Evolutionary conservation across 2,888 invertebrate genomes (phyloP), one percentile per base, ranked within the genome.

Genomic region (Lasius fuliginosus): DNA sequence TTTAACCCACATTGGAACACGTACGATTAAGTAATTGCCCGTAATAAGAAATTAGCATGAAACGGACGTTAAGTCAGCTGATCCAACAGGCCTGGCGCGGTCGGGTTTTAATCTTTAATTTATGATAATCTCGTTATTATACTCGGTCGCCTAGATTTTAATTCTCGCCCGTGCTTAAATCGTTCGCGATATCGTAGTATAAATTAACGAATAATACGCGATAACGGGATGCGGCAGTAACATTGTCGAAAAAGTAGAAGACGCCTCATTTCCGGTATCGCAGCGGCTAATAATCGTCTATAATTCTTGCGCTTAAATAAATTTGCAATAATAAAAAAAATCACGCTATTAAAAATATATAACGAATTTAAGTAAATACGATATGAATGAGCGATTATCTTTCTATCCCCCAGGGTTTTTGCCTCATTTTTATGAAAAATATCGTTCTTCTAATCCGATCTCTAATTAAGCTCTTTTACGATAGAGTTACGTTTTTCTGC

Each of bases 1-100:
- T 58, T 65, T 73, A 87, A 69, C 76, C 69, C 30, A 77, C 58
- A 64, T 60, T 58, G 76, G 68, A 76, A 79, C 76, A 75, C 74
- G 73, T 49, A 75, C 82, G 87, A 89, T 89, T 87, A 89, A 89
- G 83, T 89, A 89, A 89, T 89, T 89, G 87, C 27, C 65, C 60
- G 36, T 82, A 86, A 89, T 89, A 89, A 89, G 88, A 86, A 89
- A 89, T 89, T 89, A 89, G 84, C 89, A 89, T 89, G 84, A 84
- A 86, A 86, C 73, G 49, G n/a, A 60, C 89, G 88, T 89, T 88
- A 88, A 77, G 85, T 75, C 67, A 67, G 49, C 58, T 82, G 86
- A 83, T 84, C 76, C 81, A 49, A 36, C 46, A 73, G 36, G 62
- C 53, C 23, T 60, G 36, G 68, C 58, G n/a, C 84, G 56, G 68